A percentile compares a stretch with the other conserved stretches of the same genome.
Conservation (phyloP, 2,113 vertebrate genomes). For the Elaphurus davidianus region DNA sequence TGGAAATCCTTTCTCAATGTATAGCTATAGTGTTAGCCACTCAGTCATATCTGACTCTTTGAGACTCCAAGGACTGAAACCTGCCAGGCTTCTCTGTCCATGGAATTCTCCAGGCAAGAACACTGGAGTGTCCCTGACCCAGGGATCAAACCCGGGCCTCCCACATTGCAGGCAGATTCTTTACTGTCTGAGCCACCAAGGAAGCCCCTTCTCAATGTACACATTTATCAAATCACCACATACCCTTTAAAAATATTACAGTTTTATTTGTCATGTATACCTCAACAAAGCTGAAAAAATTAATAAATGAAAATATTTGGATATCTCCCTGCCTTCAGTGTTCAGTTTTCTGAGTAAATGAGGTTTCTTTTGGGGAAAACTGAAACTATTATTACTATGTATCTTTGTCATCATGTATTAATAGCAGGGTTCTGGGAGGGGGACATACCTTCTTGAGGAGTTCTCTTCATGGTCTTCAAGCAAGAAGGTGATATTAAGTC, state of each 20-base stretch:
- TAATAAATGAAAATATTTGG: neutral
- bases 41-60: neutral
- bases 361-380: neutral
- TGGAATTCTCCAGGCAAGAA: neutral
- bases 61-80: neutral
- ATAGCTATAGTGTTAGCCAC: neutral
- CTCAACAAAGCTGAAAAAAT: neutral
- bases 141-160: neutral
- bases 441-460: neutral
- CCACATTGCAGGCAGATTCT: neutral
- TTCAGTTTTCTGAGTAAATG: neutral
- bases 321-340: neutral
- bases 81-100: neutral
- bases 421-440: neutral
- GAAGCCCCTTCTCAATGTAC: neutral
- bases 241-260: neutral
- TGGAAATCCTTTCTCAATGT: neutral
- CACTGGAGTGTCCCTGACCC: neutral
- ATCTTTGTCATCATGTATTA: neutral
- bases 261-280: neutral
- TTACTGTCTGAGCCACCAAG: neutral
- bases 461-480: neutral
- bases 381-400: neutral
- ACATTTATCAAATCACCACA: neutral
- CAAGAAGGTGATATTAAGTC: neutral